phyloP scores from a whole-genome alignment of 2,888 invertebrate species.

The Andricus quercusramuli region DNA sequence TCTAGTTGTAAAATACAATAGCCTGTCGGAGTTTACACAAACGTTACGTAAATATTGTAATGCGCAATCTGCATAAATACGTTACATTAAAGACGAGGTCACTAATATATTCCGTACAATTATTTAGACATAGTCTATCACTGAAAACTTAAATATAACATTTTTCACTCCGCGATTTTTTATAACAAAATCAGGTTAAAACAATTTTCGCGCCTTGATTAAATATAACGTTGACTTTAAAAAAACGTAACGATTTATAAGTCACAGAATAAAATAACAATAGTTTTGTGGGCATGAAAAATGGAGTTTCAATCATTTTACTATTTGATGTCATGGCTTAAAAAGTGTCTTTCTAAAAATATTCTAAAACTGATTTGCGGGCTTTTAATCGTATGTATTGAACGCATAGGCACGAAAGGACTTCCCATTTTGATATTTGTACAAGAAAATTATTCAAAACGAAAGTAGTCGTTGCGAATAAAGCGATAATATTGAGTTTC shows the following conservation, averaged over 20 bases:
- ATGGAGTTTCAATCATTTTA: neutral
- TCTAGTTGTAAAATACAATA: slow-evolving; percentile 9
- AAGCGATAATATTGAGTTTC: neutral
- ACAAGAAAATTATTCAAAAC: neutral
- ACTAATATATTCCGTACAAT: slow-evolving; percentile 21
- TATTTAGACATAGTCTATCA: neutral
- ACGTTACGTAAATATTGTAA: slow-evolving; percentile 7
- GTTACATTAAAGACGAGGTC: slow-evolving; percentile 5
- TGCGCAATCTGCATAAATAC: slow-evolving; percentile 5
- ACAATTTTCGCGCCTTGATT: neutral
- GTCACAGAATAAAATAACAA: neutral
- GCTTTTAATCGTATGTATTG: neutral
- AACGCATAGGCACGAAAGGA: neutral
- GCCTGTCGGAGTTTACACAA: neutral
- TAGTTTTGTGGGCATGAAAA: neutral
- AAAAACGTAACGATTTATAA: neutral
- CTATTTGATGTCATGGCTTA: neutral
- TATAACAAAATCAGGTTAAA: neutral
- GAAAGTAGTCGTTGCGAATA: neutral
- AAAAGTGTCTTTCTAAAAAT: neutral
- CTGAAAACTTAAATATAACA: neutral
- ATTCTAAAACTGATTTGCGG: neutral
- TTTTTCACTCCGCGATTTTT: neutral
- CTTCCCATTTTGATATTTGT: neutral
- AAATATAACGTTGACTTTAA: neutral